A percentile compares a stretch with the other conserved stretches of the same genome.
Evolutionary conservation across 2,113 vertebrate genomes (phyloP).

Genomic region (Erpornis zantholeuca): DNA sequence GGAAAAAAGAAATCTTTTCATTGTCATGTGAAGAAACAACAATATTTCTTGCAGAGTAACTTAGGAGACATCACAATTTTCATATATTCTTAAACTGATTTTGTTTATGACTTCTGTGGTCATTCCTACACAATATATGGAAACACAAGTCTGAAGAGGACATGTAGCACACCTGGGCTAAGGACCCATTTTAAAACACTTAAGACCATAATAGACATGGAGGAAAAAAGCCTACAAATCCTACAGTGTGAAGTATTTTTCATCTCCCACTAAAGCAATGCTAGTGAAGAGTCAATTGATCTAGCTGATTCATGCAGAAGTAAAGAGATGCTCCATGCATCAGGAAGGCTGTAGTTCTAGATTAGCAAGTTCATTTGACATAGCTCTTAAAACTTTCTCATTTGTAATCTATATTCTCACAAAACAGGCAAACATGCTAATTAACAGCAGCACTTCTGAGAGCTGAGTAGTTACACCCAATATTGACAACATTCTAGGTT

Average conservation of each 20-base stretch:
- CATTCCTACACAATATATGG: not conserved
- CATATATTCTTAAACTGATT: not conserved
- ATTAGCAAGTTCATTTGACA: not conserved
- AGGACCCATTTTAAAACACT: not conserved
- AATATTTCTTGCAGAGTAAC: not conserved
- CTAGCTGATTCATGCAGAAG: not conserved
- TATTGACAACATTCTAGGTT: not conserved
- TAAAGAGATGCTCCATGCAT: not conserved
- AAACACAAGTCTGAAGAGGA: not conserved
- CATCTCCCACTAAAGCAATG: not conserved
- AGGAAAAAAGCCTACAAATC: not conserved
- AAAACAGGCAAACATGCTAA: not conserved
- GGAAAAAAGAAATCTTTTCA: not conserved
- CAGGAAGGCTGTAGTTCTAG: not conserved
- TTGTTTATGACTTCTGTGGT: not conserved
- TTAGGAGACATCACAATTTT: not conserved
- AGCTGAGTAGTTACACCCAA: not conserved
- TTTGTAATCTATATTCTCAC: not conserved
- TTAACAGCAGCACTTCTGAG: not conserved
- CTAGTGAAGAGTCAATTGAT: not conserved
- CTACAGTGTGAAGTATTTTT: not conserved
- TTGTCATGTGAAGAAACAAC: not conserved
- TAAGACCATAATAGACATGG: not conserved
- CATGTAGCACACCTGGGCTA: not conserved
- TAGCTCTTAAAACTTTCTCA: not conserved